Evolutionary conservation across 2,113 vertebrate genomes (phyloP), one percentile per base, ranked within the genome.

Genomic region (Petrocephalus microphthalmus): DNA sequence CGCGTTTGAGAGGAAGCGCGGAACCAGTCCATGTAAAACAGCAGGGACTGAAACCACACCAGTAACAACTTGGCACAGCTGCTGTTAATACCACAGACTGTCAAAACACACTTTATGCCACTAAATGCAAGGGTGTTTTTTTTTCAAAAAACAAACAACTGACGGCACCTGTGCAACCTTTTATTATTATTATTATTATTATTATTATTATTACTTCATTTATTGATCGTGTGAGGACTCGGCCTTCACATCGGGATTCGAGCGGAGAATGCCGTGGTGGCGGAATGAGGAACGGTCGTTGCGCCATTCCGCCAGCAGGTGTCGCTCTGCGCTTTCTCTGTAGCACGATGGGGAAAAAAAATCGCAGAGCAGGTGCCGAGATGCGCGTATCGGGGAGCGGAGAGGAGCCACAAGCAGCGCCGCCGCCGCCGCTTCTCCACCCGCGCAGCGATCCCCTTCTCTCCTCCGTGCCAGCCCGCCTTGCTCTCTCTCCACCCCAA

Each of bases 361-460:
- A 52, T 54, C 82, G 60, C 33, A 67, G 19, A 78, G 17, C 82
- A 51, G 82, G 82, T 84, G 82, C 82, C 45, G 82, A 84, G 82
- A 52, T 87, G 89, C 37, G 64, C 51, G 82, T 87, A 85, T 87
- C 53, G 87, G 85, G 85, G 45, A 84, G 37, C 64, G 64, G 67
- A 88, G 86, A 42, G 81, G 90, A 88, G 56, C 89, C 85, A 91
- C 89, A 88, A 88, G 57, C 49, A 89, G 88, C 64, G 84, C 84
- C 67, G 83, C 88, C 60, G 88, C n/a, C n/a, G n/a, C 67, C 84
- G 71, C 64, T 84, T 86, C 51, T 56, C 83, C n/a, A 42, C 56
- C 83, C 83, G 57, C 84, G 83, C 57, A 84, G 64, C 88, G 53
- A 49, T 81, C 29, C 71, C 71, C 33, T 13, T 78, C 71, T 42